Evolutionary conservation across 2,113 vertebrate genomes (phyloP), one percentile per base, ranked within the genome.

Genomic region (Clarias magur): DNA sequence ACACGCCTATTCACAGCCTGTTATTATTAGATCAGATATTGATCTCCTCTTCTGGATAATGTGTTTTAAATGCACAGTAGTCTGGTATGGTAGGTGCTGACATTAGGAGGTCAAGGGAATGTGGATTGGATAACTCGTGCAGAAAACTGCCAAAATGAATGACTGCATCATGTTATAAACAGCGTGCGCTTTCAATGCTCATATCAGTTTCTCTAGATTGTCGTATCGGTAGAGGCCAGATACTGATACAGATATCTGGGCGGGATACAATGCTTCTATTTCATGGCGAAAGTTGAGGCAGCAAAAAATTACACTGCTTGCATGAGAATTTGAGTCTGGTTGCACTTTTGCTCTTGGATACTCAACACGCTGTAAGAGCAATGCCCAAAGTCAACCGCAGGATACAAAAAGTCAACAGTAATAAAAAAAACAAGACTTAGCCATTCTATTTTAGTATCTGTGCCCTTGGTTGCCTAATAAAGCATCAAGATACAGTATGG

Each of bases 21-120:
- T 48, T 65, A 82, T 65, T 38, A 82, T 82, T 82, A 82, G 80
- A 82, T 82, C 21, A 42, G 57, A 53, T 82, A 82, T 82, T 17
- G 80, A 82, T 82, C 80, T 42, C 15, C 42, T 53, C 38, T 81
- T 25, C 21, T 48, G 80, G 15, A 53, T 83, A 68, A 27, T 67
- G 62, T 25, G n/a, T 53, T 83, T 48, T 83, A 48, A 82, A n/a
- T 79, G 53, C n/a, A 79, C 25, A 4, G 75, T 27, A 34, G 27
- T 34, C 78, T 80, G n/a, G 78, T 34, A 59, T 80, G 2, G 11
- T 79, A 79, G 1, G 53, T n/a, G 53, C n/a, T 57, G 75, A 57
- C 75, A 56, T 79, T 56, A 78, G 54, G 10, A 38, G 76, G 59
- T 48, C 8, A 59, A 7, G 27, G 54, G 16, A 21, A 21, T 80